A percentile compares a stretch with the other conserved stretches of the same genome.
Evolutionary conservation across 2,888 invertebrate species (phyloP).

Genomic region (Drosophila parthenogenetica): DNA sequence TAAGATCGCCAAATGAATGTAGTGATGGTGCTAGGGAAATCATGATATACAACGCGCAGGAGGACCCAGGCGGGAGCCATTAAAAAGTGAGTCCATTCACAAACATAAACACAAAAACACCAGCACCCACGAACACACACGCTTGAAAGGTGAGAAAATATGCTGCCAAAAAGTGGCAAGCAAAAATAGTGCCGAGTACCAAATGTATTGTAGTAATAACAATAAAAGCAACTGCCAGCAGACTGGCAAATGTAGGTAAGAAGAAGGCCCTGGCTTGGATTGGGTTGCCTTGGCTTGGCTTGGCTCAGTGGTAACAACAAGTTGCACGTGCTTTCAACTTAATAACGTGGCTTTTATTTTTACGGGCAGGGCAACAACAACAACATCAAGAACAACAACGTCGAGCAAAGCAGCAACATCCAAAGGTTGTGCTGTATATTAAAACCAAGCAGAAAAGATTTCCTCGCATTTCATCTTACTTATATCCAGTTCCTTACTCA

Average conservation of each 20-base stretch:
- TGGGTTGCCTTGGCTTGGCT: slow-evolving; percentile 25
- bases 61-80: slow-evolving; percentile 52
- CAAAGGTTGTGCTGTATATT: slow-evolving; percentile 62
- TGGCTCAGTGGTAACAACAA: slow-evolving; percentile 66
- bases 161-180: slow-evolving; percentile 64
- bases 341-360: slow-evolving; percentile 82
- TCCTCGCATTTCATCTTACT: slow-evolving; percentile 29
- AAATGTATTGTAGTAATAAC: slow-evolving; percentile 80
- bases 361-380: slow-evolving; percentile 53
- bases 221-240: slow-evolving; percentile 76
- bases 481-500: slow-evolving; percentile 10
- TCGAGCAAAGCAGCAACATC: slow-evolving; percentile 43
- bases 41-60: slow-evolving; percentile 63
- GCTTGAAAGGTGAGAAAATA: slow-evolving; percentile 70
- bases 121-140: slow-evolving; percentile 10
- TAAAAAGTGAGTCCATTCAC: slow-evolving; percentile 56
- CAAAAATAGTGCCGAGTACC: slow-evolving; percentile 77
- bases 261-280: slow-evolving; percentile 19
- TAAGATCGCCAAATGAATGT: slow-evolving; percentile 75
- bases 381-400: slow-evolving; percentile 20
- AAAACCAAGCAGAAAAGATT: slow-evolving; percentile 52
- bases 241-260: slow-evolving; percentile 34
- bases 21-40: slow-evolving; percentile 65
- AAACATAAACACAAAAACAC: slow-evolving; percentile 30
- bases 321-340: slow-evolving; percentile 81